Conservation (phyloP, 2,797 vertebrate species). For the Cephalopachus bancanus region DNA sequence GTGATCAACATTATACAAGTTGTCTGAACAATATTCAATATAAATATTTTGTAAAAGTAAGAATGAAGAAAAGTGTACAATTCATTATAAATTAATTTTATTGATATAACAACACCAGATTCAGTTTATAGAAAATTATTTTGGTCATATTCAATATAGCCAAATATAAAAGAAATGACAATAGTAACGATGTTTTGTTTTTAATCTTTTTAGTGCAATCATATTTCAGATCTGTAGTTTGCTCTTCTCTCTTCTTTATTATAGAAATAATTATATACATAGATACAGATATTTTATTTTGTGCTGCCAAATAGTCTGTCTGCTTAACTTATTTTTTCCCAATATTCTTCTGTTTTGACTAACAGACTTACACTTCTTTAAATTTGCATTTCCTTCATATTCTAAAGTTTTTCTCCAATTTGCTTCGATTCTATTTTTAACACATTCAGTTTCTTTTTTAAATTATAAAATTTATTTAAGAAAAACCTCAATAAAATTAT, state of each 20-base stretch:
- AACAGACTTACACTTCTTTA: neutral
- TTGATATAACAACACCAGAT: neutral
- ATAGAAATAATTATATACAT: neutral
- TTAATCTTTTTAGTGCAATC: neutral
- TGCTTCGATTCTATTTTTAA: neutral
- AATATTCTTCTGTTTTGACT: conserved; percentile 25
- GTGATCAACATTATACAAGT: neutral
- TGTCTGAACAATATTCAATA: neutral
- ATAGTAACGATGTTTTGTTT: neutral
- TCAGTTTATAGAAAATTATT: neutral
- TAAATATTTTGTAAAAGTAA: neutral
- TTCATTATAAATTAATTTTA: neutral
- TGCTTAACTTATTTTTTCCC: neutral
- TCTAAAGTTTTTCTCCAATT: neutral
- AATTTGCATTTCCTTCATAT: neutral
- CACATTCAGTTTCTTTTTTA: neutral
- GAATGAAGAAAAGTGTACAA: neutral
- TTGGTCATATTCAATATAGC: neutral
- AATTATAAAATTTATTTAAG: neutral
- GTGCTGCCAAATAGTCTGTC: neutral
- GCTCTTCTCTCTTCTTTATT: neutral
- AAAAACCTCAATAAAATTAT: neutral
- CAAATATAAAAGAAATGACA: neutral
- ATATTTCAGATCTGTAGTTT: neutral
- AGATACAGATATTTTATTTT: neutral